A percentile compares a stretch with the other conserved stretches of the same genome.
Evolutionary conservation across 2,888 invertebrate species (phyloP).

Genomic region (Euphydryas editha): DNA sequence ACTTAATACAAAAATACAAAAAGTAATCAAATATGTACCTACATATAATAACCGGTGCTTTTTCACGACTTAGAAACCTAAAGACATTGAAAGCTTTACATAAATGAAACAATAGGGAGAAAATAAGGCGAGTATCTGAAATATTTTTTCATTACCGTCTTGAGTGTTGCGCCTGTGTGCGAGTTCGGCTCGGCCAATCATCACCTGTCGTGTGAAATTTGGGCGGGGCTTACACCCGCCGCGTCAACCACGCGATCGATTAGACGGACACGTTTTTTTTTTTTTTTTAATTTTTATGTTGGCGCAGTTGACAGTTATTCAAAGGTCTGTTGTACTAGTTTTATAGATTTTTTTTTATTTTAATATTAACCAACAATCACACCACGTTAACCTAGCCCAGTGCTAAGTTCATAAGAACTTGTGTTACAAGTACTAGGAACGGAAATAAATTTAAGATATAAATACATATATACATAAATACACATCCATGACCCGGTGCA

Average conservation of each 20-base stretch:
- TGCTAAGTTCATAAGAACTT: no score
- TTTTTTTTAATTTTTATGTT: conserved; percentile 16
- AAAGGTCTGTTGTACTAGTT: not conserved
- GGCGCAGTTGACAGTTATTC: conserved; percentile 7
- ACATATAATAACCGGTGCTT: not conserved
- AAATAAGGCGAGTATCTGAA: conserved; percentile 6
- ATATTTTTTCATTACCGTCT: conserved; percentile 30
- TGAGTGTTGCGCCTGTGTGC: conserved; percentile 43
- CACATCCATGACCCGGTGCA: no score
- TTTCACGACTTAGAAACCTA: not conserved
- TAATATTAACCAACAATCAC: no score
- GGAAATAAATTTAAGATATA: no score
- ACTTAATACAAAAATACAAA: no score
- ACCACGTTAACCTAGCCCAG: no score
- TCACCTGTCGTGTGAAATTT: conserved; percentile 79
- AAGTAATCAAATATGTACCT: not conserved
- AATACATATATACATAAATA: no score
- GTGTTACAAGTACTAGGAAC: no score
- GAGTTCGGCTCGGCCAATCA: conserved; percentile 69
- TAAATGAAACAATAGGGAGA: not conserved
- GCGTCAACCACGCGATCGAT: conserved; percentile 63
- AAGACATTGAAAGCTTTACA: not conserved
- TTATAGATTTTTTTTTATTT: no score
- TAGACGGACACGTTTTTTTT: conserved; percentile 44
- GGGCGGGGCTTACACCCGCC: conserved; percentile 73